Conservation (phyloP, 2,797 vertebrate genomes). For the Mormyrops attenuatus region DNA sequence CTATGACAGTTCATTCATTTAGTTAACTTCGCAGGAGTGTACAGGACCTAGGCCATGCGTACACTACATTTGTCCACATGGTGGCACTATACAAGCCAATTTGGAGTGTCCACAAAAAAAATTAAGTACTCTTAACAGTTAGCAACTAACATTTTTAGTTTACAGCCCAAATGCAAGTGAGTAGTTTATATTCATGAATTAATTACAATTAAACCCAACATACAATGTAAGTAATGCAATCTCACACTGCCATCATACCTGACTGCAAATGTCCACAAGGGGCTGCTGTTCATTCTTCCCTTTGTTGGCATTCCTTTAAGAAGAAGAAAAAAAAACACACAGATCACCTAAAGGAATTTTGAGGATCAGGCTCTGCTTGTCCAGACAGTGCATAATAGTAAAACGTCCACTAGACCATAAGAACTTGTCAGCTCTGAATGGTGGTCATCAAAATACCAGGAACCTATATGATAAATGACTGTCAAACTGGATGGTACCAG, state of each 20-base stretch:
- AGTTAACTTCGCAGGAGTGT: not conserved
- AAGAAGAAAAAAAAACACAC: conserved; percentile 20
- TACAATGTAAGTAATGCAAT: not conserved
- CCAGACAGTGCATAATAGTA: not conserved
- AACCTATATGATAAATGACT: not conserved
- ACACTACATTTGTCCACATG: not conserved
- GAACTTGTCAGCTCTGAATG: not conserved
- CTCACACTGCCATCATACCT: conserved; percentile 55
- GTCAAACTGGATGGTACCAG: not conserved
- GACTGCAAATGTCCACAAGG: conserved; percentile 54
- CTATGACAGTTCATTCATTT: not conserved
- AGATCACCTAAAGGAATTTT: conserved; percentile 20
- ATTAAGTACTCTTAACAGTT: not conserved
- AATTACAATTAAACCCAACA: not conserved
- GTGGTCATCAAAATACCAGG: not conserved
- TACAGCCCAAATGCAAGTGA: not conserved
- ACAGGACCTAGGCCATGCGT: not conserved
- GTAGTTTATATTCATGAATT: not conserved
- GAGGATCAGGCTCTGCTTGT: not conserved
- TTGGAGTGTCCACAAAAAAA: not conserved
- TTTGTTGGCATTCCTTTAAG: conserved; percentile 78
- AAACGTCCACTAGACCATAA: not conserved
- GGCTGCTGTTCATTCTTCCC: conserved; percentile 65
- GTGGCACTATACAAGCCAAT: not conserved
- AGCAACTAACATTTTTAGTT: not conserved